Evolutionary conservation across 2,797 vertebrate species (phyloP), one percentile per base, ranked within the genome.

Genomic region (Macrochelys suwanniensis): DNA sequence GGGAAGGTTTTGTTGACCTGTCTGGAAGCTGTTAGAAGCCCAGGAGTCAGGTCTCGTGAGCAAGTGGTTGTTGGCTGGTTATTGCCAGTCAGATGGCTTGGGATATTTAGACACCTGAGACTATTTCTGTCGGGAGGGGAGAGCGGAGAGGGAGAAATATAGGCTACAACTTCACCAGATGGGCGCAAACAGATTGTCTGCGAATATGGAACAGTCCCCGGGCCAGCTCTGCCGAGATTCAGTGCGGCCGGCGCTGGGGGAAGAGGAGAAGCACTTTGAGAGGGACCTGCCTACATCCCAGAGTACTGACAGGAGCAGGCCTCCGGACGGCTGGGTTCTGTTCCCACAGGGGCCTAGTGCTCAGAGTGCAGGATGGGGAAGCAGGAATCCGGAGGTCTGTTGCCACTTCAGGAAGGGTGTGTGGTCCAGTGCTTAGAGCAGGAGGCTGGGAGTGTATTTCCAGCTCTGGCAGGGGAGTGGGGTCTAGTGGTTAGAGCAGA

Each of bases 151-250:
- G 49, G 31, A 85, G 65, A 85, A 92, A 59, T 87, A 92, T 56
- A 42, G 83, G 74, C 56, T 81, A 65, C 68, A 68, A 68, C 83
- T 85, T 82, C 50, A 65, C 82, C 91, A 92, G 91, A 89, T 92
- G 91, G 91, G 68, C 65, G 83, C 87, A 92, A 85, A 82, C 91
- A 92, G 91, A 89, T 89, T 92, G 91, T 83, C 79, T 89, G 87
- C 85, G 85, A 92, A 92, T 92, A 92, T 89, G 91, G 91, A 85
- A 81, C 83, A 61, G 59, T 85, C 91, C 85, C 54, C 33, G 33
- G 85, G 91, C 91, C 91, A 92, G 91, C 81, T 90, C 81, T 87
- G 83, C 51, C 50, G 84, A 83, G 80, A 90, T 49, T 37, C 31
- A 57, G 79, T 37, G 92, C 74, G 80, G 21, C 49, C 80, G 84